Percentiles rank a stretch among this genome's conserved stretches.
Conservation (phyloP, 2,113 vertebrate species). For the Syrrhaptes paradoxus region DNA sequence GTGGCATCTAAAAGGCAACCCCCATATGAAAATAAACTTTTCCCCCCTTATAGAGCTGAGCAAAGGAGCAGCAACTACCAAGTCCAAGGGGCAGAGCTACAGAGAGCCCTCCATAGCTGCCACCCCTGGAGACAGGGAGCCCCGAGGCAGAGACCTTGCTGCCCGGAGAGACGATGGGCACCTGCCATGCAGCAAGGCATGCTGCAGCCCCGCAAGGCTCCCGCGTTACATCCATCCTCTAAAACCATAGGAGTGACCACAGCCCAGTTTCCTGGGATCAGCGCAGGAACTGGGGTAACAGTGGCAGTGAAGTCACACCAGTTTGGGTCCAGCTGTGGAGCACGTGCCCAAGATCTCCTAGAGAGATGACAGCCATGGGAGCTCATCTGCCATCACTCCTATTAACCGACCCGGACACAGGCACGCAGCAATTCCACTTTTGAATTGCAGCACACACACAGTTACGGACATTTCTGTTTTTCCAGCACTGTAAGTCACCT, state of each 20-base stretch:
- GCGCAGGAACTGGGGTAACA: rapidly evolving
- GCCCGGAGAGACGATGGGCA: not conserved
- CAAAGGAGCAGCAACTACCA: not conserved
- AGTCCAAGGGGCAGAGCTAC: not conserved
- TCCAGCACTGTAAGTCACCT: conserved; percentile 35
- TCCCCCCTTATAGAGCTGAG: not conserved
- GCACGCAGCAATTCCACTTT: not conserved
- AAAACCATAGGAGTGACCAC: not conserved
- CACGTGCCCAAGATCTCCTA: not conserved
- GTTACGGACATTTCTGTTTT: not conserved
- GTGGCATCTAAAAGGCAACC: not conserved
- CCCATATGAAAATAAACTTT: not conserved
- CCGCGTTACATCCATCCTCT: rapidly evolving
- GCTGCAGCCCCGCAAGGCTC: not conserved
- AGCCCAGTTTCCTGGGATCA: not conserved
- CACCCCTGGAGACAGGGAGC: rapidly evolving
- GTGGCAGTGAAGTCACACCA: not conserved
- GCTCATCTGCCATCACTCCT: not conserved
- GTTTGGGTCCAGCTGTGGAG: too few species aligned
- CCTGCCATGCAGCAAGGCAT: not conserved
- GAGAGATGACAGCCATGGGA: rapidly evolving
- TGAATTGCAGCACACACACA: not conserved
- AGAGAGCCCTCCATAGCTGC: not conserved
- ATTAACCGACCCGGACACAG: not conserved
- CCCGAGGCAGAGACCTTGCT: not conserved